Conservation (phyloP, 2,888 invertebrate genomes). For the Brachyopa scutellaris region DNA sequence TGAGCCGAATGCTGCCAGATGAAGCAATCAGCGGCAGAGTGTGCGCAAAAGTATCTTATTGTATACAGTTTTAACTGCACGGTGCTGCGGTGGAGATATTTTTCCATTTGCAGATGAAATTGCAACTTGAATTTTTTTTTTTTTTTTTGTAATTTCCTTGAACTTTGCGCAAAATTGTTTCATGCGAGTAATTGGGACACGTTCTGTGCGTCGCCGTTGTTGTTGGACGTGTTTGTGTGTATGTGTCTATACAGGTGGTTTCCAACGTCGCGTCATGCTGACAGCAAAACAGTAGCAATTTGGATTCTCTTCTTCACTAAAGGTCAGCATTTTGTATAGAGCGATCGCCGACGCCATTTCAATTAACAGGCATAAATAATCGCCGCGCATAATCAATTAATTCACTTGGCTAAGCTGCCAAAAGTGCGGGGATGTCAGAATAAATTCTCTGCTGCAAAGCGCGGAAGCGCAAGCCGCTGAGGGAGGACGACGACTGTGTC, state of each 20-base stretch:
- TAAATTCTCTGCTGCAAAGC: slow-evolving; percentile 2
- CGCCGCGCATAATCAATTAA: slow-evolving; percentile 59
- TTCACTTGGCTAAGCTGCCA: slow-evolving; percentile 52
- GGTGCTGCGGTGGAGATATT: slow-evolving; percentile 26
- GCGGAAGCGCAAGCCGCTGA: slow-evolving; percentile 32
- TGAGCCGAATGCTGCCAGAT: slow-evolving; percentile 64
- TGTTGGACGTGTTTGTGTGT: background rate
- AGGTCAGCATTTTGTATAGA: too few species aligned
- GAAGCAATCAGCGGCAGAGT: slow-evolving; percentile 66
- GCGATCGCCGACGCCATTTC: slow-evolving; percentile 56
- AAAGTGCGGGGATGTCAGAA: slow-evolving; percentile 51
- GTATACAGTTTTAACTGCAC: background rate
- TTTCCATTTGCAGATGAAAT: slow-evolving; percentile 64
- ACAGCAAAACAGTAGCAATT: slow-evolving; percentile 49
- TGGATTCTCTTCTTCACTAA: too few species aligned
- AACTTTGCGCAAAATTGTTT: slow-evolving; percentile 38
- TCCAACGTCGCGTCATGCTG: background rate
- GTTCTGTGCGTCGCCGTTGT: slow-evolving; percentile 42
- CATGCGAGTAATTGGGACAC: slow-evolving; percentile 58
- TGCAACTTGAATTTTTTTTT: slow-evolving; percentile 63
- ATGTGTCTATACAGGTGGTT: background rate
- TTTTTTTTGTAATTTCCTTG: slow-evolving; percentile 49
- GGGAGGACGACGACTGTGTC: too few species aligned
- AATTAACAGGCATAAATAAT: slow-evolving; percentile 41
- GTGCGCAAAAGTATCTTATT: slow-evolving; percentile 50